These are phyloP conservation scores for Notamacropus eugenii DNA, from an alignment of 2,797 vertebrate genomes.

Conservation along the genomic window DNA sequence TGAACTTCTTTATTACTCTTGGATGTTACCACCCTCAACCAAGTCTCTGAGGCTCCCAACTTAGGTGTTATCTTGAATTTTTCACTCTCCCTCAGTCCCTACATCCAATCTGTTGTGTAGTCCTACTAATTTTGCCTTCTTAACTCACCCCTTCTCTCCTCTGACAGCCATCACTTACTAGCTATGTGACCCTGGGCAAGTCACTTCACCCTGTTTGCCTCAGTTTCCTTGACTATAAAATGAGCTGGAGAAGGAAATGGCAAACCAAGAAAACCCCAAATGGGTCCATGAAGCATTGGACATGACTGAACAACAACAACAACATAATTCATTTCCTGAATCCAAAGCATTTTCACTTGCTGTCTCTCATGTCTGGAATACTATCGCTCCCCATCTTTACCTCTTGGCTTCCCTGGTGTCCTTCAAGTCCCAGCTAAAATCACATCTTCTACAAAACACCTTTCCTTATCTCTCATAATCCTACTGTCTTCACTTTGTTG, in stretches of 20 bases:
- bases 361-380: neutral
- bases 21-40: constrained; percentile 7
- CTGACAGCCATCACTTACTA: neutral
- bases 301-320: neutral
- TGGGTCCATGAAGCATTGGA: neutral
- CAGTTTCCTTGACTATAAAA: neutral
- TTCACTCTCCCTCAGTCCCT: neutral
- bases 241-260: neutral
- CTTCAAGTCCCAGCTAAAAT: neutral
- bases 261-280: neutral
- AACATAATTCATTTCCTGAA: neutral
- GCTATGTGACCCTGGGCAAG: neutral
- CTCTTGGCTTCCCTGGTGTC: neutral
- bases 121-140: neutral
- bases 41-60: neutral
- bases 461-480: too few species aligned
- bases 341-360: neutral
- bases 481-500: too few species aligned
- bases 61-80: neutral
- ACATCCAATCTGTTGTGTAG: neutral
- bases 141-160: neutral
- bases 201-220: neutral
- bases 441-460: too few species aligned
- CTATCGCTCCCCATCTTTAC: neutral
- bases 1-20: constrained; percentile 16